Evolutionary conservation across 2,888 invertebrate genomes (phyloP).

Genomic region (Xestia ashworthii): DNA sequence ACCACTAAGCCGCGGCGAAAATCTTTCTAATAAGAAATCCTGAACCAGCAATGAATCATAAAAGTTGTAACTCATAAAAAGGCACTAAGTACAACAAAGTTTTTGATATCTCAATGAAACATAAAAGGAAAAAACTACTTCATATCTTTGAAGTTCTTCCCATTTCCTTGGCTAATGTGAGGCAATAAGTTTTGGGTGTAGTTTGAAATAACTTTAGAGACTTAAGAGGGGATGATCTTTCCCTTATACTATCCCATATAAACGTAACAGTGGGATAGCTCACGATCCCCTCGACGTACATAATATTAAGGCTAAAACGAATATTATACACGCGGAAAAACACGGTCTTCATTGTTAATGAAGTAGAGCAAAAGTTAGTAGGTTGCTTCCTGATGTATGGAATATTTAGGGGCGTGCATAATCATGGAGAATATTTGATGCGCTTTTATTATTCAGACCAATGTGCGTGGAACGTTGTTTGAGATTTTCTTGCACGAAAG

Average conservation of each 20-base stretch:
- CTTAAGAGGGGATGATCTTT: slow-evolving; percentile 62
- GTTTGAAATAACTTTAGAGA: slow-evolving; percentile 50
- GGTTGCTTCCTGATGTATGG: slow-evolving; percentile 49
- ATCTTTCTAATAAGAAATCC: slow-evolving; percentile 13
- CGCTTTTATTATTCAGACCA: slow-evolving; percentile 18
- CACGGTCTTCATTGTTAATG: slow-evolving; percentile 62
- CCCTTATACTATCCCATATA: slow-evolving; percentile 65
- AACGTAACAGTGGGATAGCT: slow-evolving; percentile 73
- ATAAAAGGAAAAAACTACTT: slow-evolving; percentile 29
- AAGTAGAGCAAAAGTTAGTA: slow-evolving; percentile 52
- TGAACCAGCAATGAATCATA: slow-evolving; percentile 45
- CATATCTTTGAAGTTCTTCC: slow-evolving; percentile 34
- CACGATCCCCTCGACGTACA: slow-evolving; percentile 66
- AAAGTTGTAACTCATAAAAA: slow-evolving; percentile 48
- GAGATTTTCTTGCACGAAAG: slow-evolving; percentile 1
- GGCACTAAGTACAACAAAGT: slow-evolving; percentile 36
- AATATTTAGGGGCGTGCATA: slow-evolving; percentile 54
- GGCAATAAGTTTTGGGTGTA: slow-evolving; percentile 62
- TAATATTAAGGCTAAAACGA: slow-evolving; percentile 63
- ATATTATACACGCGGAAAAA: slow-evolving; percentile 68
- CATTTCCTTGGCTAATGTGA: slow-evolving; percentile 31
- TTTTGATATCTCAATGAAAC: slow-evolving; percentile 36
- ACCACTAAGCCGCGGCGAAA: neutral
- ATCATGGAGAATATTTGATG: slow-evolving; percentile 36
- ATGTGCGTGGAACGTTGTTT: neutral